Base-by-base conservation (phyloP, 2,113 vertebrate genomes). In the Podocnemis expansa region DNA sequence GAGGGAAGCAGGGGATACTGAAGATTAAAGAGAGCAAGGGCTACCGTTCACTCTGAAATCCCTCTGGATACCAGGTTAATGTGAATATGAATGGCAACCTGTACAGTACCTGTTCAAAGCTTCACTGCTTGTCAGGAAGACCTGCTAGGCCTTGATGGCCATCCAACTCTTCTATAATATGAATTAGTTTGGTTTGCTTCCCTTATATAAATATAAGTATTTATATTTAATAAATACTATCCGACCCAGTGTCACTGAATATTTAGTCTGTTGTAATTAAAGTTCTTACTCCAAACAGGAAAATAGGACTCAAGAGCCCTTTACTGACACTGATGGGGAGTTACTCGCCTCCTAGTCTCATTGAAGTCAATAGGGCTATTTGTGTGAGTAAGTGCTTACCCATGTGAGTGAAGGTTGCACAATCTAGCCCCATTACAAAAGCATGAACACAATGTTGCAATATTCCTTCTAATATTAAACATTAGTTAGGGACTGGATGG, bases 351-450 rank as follows among this genome's bases (percentile, higher is more conserved):
- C 1, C 29, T 70, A 43, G 86, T 88, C 22, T 47, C 16, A 67
- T 78, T 82, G 85, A 82, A 89, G 84, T 55, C 85, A 93, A 84
- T n/a, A 85, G 89, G 83, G 92, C 27, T 93, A 49, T 54, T 67
- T 52, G 21, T 49, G 55, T 17, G 79, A 93, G 87, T 92, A 96
- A 75, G 19, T 19, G 92, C 49, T 85, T 79, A 82, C 9, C 75
- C 51, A 75, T 67, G 38, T 16, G 54, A 91, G 81, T 85, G 84
- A 94, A 91, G 11, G 67, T 75, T 96, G 94, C 87, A 96, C 54
- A 94, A 94, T 92, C 89, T 41, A 89, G 45, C 58, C 63, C 76
- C 78, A 85, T 13, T 89, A 55, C 55, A 95, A 9, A 2, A 41
- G 2, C 54, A 34, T 17, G 34, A 94, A 76, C 1, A 58, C 3